Evolutionary conservation across 2,797 vertebrate genomes (phyloP), one percentile per base, ranked within the genome.

Genomic region (Leuciscus waleckii): DNA sequence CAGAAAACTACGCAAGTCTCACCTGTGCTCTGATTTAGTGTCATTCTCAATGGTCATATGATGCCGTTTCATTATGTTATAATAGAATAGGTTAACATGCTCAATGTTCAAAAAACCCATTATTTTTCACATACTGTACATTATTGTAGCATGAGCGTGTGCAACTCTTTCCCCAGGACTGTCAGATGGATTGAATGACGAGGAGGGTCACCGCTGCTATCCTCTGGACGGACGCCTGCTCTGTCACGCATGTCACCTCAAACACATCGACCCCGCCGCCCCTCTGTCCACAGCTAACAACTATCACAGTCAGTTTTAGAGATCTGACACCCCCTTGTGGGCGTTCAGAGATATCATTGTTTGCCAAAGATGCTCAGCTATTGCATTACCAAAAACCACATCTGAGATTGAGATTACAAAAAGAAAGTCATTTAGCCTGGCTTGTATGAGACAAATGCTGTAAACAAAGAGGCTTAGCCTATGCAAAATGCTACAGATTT

Each of bases 181-280:
- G 98, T 85, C 94, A 96, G 56, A 95, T 97, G 95, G 97, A 99
- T 95, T 99, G 87, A 99, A 97, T 0, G 98, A 99, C 0, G 98
- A 99, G 86, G 98, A 99, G 0, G 98, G 97, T 2, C 97, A 97
- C 90, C 98, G 97, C 91, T 99, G 98, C 91, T 99, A 97, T 91
- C 98, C 98, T 0, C 94, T 99, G 87, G 96, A 97, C 7, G 96
- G 97, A 82, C 97, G 94, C 87, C 95, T 99, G 71, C 95, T 99
- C 86, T 99, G 98, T 91, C 97, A 98, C 91, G 90, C 95, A 77
- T 99, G 98, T 92, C 98, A 99, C 17, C 94, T 99, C 82, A 96
- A 96, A 86, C 96, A 97, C 90, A 96, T 98, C 54, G 95, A 98
- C 91, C 93, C 93, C 0, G 92, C 92, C 87, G 87, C 93, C 85